phyloP scores from a whole-genome alignment of 1,140 invertebrate species.

The Pararge aegeria region DNA sequence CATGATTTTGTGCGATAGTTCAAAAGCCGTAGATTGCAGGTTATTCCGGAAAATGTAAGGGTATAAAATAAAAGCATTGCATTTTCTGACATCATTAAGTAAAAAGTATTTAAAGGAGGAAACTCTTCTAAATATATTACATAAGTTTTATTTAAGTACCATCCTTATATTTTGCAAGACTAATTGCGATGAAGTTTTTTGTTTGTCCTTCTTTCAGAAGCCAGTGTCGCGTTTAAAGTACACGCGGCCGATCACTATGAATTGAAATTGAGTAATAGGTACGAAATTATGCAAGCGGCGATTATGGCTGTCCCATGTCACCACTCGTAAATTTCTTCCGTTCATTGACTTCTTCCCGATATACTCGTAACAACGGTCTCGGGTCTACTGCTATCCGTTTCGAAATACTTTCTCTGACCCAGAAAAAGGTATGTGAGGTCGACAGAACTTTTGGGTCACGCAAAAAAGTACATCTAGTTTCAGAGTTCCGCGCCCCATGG shows the following conservation, averaged over 20 bases:
- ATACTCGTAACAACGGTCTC: slow-evolving; percentile 42
- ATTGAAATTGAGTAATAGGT: slow-evolving; percentile 59
- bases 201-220: too few species aligned
- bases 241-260: slow-evolving; percentile 15
- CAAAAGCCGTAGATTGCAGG: too few species aligned
- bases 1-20: too few species aligned
- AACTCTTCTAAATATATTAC: too few species aligned
- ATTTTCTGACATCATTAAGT: too few species aligned
- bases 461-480: slow-evolving; percentile 25
- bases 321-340: slow-evolving; percentile 76
- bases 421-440: slow-evolving; percentile 9
- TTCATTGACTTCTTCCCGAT: slow-evolving; percentile 78
- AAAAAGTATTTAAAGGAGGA: too few species aligned
- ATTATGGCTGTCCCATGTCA: slow-evolving; percentile 75
- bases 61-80: too few species aligned
- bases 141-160: too few species aligned
- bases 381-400: slow-evolving; percentile 49
- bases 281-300: slow-evolving; percentile 64
- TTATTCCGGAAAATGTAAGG: too few species aligned
- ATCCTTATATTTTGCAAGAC: too few species aligned
- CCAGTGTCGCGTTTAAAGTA: too few species aligned
- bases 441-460: slow-evolving; percentile 21
- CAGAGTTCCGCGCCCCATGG: neutral
- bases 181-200: too few species aligned
- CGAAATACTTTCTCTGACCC: slow-evolving; percentile 61